Conservation (phyloP, 2,888 invertebrate species). For the Anaspis maculata region DNA sequence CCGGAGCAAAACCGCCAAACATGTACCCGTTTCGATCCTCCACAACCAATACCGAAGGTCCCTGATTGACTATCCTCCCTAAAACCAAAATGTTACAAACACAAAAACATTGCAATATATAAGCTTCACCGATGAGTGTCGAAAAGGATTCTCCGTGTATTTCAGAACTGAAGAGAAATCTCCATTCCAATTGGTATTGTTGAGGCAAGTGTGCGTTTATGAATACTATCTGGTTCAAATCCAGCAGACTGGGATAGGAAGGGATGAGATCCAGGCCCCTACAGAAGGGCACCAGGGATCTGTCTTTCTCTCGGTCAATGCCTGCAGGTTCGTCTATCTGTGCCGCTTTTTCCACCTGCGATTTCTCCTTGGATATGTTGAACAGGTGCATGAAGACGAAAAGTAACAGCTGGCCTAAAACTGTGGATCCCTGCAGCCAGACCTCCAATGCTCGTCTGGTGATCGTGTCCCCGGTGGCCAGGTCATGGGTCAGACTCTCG, state of each 20-base stretch:
- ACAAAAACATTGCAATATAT: constrained; percentile 11
- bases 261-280: constrained; percentile 63
- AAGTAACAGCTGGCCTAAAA: constrained; percentile 44
- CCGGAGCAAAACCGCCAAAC: constrained; percentile 85
- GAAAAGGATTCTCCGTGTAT: constrained; percentile 88
- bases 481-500: constrained; percentile 48
- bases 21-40: constrained; percentile 75
- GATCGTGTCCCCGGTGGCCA: constrained; percentile 39
- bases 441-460: constrained; percentile 40
- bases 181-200: constrained; percentile 70
- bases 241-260: constrained; percentile 67
- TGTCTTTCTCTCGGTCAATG: constrained; percentile 41
- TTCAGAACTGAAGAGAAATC: constrained; percentile 78
- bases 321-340: constrained; percentile 23
- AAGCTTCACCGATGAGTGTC: constrained; percentile 64
- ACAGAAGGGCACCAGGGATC: constrained; percentile 46
- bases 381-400: constrained; percentile 49
- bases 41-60: constrained; percentile 74
- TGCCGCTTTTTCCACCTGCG: constrained; percentile 11
- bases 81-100: constrained; percentile 49
- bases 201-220: constrained; percentile 72
- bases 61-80: constrained; percentile 70
- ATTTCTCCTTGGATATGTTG: constrained; percentile 45
- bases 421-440: constrained; percentile 44
- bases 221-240: constrained; percentile 70